phyloP scores from a whole-genome alignment of 1,140 invertebrate genomes.

The Eurosta solidaginis region DNA sequence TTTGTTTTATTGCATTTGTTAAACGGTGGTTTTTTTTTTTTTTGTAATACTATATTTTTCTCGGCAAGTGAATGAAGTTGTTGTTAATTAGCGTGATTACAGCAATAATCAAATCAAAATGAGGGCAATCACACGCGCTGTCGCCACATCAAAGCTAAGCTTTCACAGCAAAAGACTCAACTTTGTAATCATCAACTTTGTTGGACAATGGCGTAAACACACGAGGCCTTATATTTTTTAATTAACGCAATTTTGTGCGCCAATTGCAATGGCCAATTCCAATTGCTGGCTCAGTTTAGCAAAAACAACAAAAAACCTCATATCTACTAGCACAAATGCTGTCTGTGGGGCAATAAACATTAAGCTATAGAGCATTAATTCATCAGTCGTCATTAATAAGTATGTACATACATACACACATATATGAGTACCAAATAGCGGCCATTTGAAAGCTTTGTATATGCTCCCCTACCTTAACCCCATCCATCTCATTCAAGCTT shows the following conservation, averaged over 20 bases:
- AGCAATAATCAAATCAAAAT: slow-evolving; percentile 24
- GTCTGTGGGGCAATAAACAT: neutral
- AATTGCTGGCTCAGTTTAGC: neutral
- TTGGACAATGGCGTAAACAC: neutral
- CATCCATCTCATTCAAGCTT: neutral
- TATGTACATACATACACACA: neutral
- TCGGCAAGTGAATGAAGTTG: slow-evolving; percentile 14
- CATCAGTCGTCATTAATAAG: neutral
- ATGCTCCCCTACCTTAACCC: neutral
- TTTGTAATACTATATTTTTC: too few species aligned
- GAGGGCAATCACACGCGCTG: neutral
- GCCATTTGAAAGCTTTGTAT: neutral
- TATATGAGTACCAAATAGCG: neutral
- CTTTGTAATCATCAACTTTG: neutral
- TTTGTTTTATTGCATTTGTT: neutral
- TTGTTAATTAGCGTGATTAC: slow-evolving; percentile 17
- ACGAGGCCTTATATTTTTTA: neutral
- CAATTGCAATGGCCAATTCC: neutral
- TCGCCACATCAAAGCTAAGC: neutral
- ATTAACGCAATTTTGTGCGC: slow-evolving; percentile 22
- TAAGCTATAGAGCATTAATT: neutral
- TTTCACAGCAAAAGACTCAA: neutral
- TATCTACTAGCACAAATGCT: neutral
- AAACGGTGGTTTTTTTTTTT: too few species aligned
- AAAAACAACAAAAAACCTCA: neutral